phyloP scores from a whole-genome alignment of 2,888 invertebrate genomes.

The Diaphora mendica region DNA sequence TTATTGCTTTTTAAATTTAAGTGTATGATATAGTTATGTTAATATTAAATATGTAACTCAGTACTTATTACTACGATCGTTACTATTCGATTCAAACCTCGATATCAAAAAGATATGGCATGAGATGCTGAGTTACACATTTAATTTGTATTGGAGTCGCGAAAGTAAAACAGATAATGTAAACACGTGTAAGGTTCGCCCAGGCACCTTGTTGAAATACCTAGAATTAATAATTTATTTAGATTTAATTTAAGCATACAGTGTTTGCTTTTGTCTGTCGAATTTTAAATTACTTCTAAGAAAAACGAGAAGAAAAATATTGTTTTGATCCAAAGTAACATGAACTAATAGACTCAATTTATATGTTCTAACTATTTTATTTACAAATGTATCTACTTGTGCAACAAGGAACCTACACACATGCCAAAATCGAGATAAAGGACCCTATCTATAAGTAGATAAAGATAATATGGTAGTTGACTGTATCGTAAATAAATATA shows the following conservation, averaged over 20 bases:
- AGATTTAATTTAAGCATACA: not conserved
- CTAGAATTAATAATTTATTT: conserved; percentile 5
- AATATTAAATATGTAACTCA: not conserved
- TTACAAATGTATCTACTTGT: conserved; percentile 2
- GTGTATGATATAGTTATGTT: not conserved
- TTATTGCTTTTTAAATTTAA: not conserved
- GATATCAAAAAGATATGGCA: not conserved
- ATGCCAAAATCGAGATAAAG: too few species aligned
- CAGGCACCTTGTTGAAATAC: not conserved
- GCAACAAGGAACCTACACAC: too few species aligned
- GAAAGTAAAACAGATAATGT: not conserved
- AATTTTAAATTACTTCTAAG: not conserved
- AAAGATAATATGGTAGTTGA: too few species aligned
- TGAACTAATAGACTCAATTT: conserved; percentile 7
- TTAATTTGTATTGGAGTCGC: not conserved
- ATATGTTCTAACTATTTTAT: conserved; percentile 32
- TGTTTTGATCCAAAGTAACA: conserved; percentile 1
- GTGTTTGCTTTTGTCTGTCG: not conserved
- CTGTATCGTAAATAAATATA: too few species aligned
- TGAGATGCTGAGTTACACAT: not conserved
- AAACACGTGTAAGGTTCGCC: not conserved
- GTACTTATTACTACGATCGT: too few species aligned
- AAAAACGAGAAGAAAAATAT: conserved; percentile 6
- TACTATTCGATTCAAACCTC: not conserved
- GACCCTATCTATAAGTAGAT: too few species aligned